phyloP scores from a whole-genome alignment of 2,888 invertebrate species.

The Colletes collaris region DNA sequence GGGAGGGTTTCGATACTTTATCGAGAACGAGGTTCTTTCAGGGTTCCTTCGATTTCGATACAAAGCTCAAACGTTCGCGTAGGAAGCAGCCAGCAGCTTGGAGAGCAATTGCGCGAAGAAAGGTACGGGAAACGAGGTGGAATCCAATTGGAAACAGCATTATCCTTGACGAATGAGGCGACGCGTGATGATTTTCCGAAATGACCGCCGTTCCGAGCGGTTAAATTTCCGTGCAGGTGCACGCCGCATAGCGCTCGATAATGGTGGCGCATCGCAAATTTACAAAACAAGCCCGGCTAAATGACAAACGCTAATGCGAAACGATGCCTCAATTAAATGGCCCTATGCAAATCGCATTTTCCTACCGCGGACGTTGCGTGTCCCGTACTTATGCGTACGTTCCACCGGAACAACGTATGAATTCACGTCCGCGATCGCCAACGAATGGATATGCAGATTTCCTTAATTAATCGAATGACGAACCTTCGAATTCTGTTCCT shows the following conservation, averaged over 20 bases:
- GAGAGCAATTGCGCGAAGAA: neutral
- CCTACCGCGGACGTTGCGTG: constrained; percentile 32
- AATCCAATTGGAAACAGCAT: constrained; percentile 1
- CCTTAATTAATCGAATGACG: constrained; percentile 46
- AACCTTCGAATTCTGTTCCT: constrained; percentile 23
- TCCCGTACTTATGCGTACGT: constrained; percentile 29
- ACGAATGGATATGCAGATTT: constrained; percentile 40
- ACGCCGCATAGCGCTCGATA: constrained; percentile 52
- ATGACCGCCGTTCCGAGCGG: constrained; percentile 1
- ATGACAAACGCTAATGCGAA: constrained; percentile 68
- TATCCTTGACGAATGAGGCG: constrained; percentile 6
- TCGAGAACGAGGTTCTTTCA: neutral
- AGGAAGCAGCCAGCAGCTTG: too few relatives aligned
- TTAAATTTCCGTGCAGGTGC: constrained; percentile 24
- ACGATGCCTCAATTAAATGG: constrained; percentile 68
- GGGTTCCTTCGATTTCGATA: neutral
- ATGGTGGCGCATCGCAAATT: constrained; percentile 54
- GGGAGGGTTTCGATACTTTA: neutral
- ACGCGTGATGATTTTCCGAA: constrained; percentile 20
- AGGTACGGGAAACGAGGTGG: neutral
- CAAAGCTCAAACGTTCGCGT: neutral
- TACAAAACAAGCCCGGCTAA: constrained; percentile 64
- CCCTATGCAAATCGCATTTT: constrained; percentile 65
- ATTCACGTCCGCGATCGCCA: constrained; percentile 9
- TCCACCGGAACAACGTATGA: constrained; percentile 22